Conservation (phyloP, 2,113 vertebrate genomes). For the Alaudala cheleensis region DNA sequence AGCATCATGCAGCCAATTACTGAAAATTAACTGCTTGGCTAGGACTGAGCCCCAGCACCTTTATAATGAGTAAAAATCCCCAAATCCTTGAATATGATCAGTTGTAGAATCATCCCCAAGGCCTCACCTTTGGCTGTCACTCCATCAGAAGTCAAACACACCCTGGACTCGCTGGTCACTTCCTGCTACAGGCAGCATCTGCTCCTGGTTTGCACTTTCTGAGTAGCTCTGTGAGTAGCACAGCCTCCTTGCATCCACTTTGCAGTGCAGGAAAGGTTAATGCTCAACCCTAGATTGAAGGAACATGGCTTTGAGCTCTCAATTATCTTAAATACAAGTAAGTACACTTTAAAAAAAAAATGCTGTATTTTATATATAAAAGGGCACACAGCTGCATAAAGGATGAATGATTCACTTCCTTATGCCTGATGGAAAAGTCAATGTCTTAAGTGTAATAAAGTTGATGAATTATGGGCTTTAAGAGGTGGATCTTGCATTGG, state of each 20-base stretch:
- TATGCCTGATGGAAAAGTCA: neutral
- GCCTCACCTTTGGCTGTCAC: neutral
- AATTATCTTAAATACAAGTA: neutral
- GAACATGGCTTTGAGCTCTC: neutral
- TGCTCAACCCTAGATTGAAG: neutral
- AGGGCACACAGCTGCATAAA: neutral
- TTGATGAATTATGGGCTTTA: neutral
- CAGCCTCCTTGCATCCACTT: neutral
- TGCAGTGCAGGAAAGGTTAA: neutral
- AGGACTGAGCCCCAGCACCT: neutral
- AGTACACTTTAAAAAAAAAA: neutral
- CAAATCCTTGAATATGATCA: neutral
- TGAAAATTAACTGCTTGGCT: neutral
- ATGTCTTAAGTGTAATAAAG: neutral
- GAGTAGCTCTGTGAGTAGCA: neutral
- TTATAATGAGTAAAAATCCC: neutral
- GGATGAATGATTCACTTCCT: neutral
- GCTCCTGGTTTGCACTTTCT: neutral
- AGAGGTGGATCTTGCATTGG: neutral
- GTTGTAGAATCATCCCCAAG: neutral
- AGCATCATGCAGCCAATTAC: neutral
- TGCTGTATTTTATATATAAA: no score
- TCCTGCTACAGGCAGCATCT: neutral
- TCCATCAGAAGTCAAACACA: neutral
- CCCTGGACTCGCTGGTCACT: neutral